Evolutionary conservation across 2,113 vertebrate species (phyloP).

Genomic region (Platysternon megacephalum): DNA sequence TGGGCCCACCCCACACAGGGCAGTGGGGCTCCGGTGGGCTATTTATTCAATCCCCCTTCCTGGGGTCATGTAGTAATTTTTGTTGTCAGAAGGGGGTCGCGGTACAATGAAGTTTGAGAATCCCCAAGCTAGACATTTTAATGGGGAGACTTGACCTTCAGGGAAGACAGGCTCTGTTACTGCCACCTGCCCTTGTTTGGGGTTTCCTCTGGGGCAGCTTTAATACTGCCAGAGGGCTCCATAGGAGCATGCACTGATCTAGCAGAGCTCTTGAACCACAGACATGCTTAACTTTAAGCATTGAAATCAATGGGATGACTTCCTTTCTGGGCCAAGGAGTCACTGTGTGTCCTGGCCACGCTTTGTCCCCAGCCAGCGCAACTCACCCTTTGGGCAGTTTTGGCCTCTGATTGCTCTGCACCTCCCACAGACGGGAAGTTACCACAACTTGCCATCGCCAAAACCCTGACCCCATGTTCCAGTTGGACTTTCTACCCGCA

Average conservation of each 20-base stretch:
- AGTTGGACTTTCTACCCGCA: neutral
- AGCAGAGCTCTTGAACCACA: neutral
- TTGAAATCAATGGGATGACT: neutral
- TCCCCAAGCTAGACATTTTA: neutral
- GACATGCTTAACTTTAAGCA: neutral
- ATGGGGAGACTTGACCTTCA: neutral
- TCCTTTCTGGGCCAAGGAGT: neutral
- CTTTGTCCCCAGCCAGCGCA: neutral
- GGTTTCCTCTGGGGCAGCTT: neutral
- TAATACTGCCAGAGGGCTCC: neutral
- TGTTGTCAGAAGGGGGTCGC: too few relatives aligned
- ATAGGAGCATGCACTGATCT: neutral
- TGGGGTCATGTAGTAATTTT: too few relatives aligned
- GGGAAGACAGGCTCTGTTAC: neutral
- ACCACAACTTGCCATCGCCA: neutral
- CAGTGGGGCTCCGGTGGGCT: too few relatives aligned
- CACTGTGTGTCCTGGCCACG: neutral
- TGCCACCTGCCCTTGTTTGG: neutral
- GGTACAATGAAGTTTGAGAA: too few relatives aligned
- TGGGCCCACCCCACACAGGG: too few relatives aligned
- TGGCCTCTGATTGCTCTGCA: neutral
- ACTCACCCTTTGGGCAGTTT: too few relatives aligned
- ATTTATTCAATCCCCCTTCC: too few relatives aligned
- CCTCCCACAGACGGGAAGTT: neutral
- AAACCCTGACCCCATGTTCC: neutral